These are phyloP conservation scores for Drosophila paucipuncta DNA, from an alignment of 2,888 invertebrate genomes.

Conservation along the genomic window DNA sequence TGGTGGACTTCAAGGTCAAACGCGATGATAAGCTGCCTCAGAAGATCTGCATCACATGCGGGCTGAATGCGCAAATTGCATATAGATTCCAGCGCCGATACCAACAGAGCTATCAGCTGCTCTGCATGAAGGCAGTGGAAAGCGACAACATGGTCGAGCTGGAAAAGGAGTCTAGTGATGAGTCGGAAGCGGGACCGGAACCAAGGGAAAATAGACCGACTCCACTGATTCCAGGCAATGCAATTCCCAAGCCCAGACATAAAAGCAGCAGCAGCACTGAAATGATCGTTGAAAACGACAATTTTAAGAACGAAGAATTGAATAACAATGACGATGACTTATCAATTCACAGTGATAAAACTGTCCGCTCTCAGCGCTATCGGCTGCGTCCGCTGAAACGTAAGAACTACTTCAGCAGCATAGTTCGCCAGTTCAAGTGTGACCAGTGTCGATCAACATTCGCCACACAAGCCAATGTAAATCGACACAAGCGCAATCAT, in stretches of 20 bases:
- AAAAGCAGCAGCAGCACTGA: neutral
- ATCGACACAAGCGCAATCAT: slow-evolving; percentile 1
- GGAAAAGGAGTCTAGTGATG: neutral
- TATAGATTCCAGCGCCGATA: slow-evolving; percentile 17
- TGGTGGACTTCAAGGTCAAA: slow-evolving; percentile 14
- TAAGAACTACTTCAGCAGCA: neutral
- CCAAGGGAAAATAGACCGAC: no score
- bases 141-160: neutral
- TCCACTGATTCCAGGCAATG: neutral
- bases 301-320: neutral
- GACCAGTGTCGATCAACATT: slow-evolving; percentile 1
- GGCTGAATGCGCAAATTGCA: slow-evolving; percentile 18
- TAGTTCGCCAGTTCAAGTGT: slow-evolving; percentile 6
- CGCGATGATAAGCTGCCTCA: slow-evolving; percentile 25
- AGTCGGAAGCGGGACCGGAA: neutral
- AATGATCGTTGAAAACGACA: neutral
- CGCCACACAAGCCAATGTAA: neutral
- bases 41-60: slow-evolving; percentile 36
- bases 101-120: slow-evolving; percentile 15
- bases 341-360: neutral
- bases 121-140: slow-evolving; percentile 11
- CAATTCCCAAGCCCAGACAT: neutral
- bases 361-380: neutral
- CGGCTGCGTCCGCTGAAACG: neutral
- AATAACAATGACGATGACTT: neutral